Conservation (phyloP, 2,797 vertebrate species). For the Sebastes trivittatus region DNA sequence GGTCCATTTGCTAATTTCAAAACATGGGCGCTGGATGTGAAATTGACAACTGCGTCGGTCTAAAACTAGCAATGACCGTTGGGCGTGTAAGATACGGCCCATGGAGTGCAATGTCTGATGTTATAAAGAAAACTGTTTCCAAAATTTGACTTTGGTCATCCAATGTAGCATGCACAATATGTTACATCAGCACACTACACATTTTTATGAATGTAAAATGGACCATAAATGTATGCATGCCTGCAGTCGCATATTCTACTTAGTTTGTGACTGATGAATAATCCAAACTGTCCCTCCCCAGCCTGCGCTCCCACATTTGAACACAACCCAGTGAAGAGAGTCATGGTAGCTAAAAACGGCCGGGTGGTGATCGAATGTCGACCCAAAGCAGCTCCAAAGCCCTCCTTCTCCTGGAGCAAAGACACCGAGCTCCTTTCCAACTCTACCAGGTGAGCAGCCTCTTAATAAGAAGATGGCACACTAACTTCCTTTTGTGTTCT, state of each 20-base stretch:
- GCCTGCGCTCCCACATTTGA: slow-evolving; percentile 93
- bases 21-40: no score
- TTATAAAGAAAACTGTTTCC: not conserved
- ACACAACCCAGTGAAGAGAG: slow-evolving; percentile 89
- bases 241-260: slow-evolving; percentile 3
- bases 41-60: no score
- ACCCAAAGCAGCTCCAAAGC: slow-evolving; percentile 94
- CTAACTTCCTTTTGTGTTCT: not conserved
- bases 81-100: rapidly evolving
- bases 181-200: not conserved
- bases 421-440: slow-evolving; percentile 94
- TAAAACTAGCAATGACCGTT: no score
- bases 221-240: slow-evolving; percentile 1
- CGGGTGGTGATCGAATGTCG: slow-evolving; percentile 93
- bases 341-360: slow-evolving; percentile 89
- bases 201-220: not conserved
- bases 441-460: slow-evolving; percentile 87
- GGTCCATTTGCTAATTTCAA: no score
- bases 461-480: not conserved
- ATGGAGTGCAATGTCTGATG: not conserved
- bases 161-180: not conserved
- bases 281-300: slow-evolving; percentile 66
- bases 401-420: slow-evolving; percentile 93
- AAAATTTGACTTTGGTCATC: not conserved
- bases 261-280: slow-evolving; percentile 31